These are phyloP conservation scores for Drosophila aff. DNA, from an alignment of 1,140 invertebrate species.

Conservation along the genomic window DNA sequence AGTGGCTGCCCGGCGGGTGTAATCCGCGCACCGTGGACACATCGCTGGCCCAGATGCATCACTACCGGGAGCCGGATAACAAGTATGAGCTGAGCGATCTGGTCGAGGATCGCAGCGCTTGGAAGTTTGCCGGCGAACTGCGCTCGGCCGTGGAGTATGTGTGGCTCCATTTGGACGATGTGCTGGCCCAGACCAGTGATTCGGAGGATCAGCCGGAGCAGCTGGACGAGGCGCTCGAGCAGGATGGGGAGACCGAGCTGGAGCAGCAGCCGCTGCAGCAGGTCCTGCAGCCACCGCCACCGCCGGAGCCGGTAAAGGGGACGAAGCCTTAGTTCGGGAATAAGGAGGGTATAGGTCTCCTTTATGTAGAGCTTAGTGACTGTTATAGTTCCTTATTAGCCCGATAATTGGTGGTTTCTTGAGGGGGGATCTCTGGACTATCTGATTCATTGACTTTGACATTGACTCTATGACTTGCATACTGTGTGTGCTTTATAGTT, in stretches of 20 bases:
- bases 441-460: no score
- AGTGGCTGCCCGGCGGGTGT: slow-evolving; percentile 48
- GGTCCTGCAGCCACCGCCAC: background rate
- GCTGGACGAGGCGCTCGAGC: slow-evolving; percentile 35
- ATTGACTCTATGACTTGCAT: background rate
- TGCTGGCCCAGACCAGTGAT: slow-evolving; percentile 12
- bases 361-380: background rate
- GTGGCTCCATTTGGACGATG: slow-evolving; percentile 62
- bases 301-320: background rate
- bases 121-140: slow-evolving; percentile 56
- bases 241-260: slow-evolving; percentile 33
- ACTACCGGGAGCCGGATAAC: slow-evolving; percentile 63
- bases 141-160: slow-evolving; percentile 49
- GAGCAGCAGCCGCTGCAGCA: slow-evolving; percentile 38
- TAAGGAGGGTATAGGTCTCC: no score
- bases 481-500: background rate
- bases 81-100: slow-evolving; percentile 44
- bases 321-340: background rate
- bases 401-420: background rate
- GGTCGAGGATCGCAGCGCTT: slow-evolving; percentile 55
- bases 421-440: background rate
- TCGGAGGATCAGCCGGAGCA: slow-evolving; percentile 33
- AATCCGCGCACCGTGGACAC: slow-evolving; percentile 20
- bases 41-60: slow-evolving; percentile 61
- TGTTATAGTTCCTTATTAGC: background rate